Conservation (phyloP, 2,113 vertebrate species). For the Chloropsis hardwickii region DNA sequence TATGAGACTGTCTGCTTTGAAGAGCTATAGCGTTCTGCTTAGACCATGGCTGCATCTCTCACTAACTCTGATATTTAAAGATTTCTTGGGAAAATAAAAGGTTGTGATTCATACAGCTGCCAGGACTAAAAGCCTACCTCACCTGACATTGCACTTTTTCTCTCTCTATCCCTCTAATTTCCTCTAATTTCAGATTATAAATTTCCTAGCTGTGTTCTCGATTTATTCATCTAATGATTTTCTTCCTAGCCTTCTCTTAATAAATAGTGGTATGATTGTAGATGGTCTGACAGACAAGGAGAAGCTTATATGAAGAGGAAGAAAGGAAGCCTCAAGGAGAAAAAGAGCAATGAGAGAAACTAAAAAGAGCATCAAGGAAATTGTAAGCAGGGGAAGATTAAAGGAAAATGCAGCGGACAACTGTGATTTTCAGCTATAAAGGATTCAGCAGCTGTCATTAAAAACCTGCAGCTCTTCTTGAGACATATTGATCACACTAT, state of each 20-base stretch:
- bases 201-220: neutral
- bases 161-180: neutral
- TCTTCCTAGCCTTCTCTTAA: neutral
- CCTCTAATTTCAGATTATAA: neutral
- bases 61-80: neutral
- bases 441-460: slow-evolving; percentile 33
- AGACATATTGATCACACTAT: slow-evolving; percentile 4
- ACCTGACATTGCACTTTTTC: neutral
- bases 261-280: neutral
- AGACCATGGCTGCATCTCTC: neutral
- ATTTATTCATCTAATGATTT: neutral
- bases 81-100: neutral
- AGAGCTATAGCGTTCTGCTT: neutral
- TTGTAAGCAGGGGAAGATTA: slow-evolving; percentile 1
- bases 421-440: slow-evolving; percentile 25
- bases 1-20: neutral
- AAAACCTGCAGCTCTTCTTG: neutral
- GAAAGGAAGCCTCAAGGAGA: slow-evolving; percentile 2
- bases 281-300: neutral
- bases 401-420: neutral
- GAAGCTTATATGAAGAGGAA: neutral
- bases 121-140: neutral
- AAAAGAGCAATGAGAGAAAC: slow-evolving; percentile 1
- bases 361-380: neutral
- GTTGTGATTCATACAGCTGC: neutral